Conservation (phyloP, 2,113 vertebrate species). For the Bubo bubo region DNA sequence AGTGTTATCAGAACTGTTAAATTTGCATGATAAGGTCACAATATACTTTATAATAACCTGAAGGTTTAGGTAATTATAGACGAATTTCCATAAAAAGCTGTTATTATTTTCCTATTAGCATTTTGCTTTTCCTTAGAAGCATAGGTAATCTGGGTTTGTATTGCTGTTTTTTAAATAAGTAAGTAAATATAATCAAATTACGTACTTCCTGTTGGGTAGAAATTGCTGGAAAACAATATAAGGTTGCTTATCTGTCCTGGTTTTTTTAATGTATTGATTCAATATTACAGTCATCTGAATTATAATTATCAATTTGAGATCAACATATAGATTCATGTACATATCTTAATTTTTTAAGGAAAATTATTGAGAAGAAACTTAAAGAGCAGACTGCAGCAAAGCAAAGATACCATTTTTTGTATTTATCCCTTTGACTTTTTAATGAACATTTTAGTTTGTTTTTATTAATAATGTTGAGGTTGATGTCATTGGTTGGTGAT, state of each 20-base stretch:
- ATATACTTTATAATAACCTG: neutral
- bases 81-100: neutral
- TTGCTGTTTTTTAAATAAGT: neutral
- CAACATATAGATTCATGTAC: neutral
- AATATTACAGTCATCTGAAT: neutral
- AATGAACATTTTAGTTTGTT: neutral
- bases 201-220: neutral
- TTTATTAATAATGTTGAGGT: neutral
- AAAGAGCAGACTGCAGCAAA: neutral
- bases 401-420: neutral
- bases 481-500: neutral
- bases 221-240: neutral
- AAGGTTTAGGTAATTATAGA: neutral
- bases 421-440: neutral
- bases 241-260: neutral
- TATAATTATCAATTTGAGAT: neutral
- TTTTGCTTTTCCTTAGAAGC: neutral
- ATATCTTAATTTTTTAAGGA: neutral
- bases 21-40: neutral
- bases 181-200: neutral
- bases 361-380: neutral
- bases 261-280: neutral
- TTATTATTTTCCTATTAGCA: neutral
- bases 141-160: neutral
- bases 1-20: neutral